Evolutionary conservation across 2,797 vertebrate genomes (phyloP), one percentile per base, ranked within the genome.

Genomic region (Crenuchus spilurus): DNA sequence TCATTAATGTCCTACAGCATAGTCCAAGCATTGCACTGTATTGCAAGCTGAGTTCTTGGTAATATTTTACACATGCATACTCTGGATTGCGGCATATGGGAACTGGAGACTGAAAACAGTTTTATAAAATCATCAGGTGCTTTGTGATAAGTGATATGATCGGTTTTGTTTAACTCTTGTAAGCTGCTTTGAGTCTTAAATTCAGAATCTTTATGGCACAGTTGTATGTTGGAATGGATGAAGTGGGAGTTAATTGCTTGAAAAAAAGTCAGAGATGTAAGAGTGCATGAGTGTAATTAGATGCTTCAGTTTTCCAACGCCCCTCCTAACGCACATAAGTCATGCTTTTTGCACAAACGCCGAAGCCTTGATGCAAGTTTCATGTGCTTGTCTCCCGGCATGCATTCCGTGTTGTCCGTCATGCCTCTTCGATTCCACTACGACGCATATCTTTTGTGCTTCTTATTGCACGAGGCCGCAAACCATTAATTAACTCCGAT

Each of bases 401-500:
- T 39, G 63, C 33, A 44, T 60, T 35, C 49, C 54, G 1, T 26
- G 55, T 69, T 70, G 57, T 71, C 62, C 69, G 66, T 74, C 70
- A 65, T 16, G 64, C 72, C 48, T 44, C 66, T 57, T 39, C 49
- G 30, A 37, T 65, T 77, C 61, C n/a, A 42, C 39, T 52, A 48
- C 37, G 64, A 67, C 24, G 55, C 55, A 18, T 13, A 71, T 75
- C 61, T 39, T 76, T 69, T 71, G 61, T 66, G 70, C 52, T 52
- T 64, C 54, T 70, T 13, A 33, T 39, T 66, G 44, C 51, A 46
- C 14, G 6, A 13, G 58, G 41, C 46, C 13, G 39, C 41, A 65
- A 66, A 68, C 74, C 70, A 39, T 72, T 78, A 61, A 77, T 80
- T 80, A 77, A 72, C 35, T 46, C 31, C 52, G 70, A 74, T n/a